A percentile compares a stretch with the other conserved stretches of the same genome.
Conservation (phyloP, 2,113 vertebrate species). For the Phrynosoma blainvillii region DNA sequence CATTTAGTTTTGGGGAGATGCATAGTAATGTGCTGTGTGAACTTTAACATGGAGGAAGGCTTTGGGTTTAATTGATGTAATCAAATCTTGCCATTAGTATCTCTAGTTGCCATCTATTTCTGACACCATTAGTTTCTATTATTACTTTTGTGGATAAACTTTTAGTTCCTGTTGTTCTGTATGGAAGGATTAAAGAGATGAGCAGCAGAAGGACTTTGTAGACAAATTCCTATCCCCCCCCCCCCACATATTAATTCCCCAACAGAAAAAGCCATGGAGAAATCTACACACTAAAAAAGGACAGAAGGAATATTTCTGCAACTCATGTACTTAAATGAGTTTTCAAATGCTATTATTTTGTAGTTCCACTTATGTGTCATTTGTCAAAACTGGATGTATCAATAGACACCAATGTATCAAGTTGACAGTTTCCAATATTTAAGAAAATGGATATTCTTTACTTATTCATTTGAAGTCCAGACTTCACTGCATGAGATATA, state of each 20-base stretch:
- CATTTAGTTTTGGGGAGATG: constrained; percentile 21
- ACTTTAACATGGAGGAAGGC: constrained; percentile 48
- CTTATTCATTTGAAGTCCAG: constrained; percentile 61
- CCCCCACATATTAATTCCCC: constrained; percentile 36
- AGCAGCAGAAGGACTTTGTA: constrained; percentile 55
- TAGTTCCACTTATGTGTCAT: constrained; percentile 18
- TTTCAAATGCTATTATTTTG: background rate
- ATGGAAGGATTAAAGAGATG: constrained; percentile 46
- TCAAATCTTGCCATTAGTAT: constrained; percentile 70
- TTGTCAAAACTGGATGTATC: constrained; percentile 62
- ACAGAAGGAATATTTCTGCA: background rate
- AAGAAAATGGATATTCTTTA: constrained; percentile 62
- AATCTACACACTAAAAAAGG: background rate
- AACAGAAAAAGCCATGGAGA: background rate
- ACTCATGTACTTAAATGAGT: background rate
- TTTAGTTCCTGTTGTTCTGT: constrained; percentile 53
- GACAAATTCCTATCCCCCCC: constrained; percentile 18
- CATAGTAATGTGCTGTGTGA: constrained; percentile 37
- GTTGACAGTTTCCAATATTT: constrained; percentile 48
- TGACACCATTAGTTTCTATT: constrained; percentile 63
- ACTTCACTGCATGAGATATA: constrained; percentile 55
- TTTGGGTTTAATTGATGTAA: constrained; percentile 69
- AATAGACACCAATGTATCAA: constrained; percentile 37
- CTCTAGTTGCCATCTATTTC: constrained; percentile 69
- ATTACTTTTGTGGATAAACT: constrained; percentile 53